phyloP scores from a whole-genome alignment of 2,113 vertebrate genomes.

The Spea bombifrons region DNA sequence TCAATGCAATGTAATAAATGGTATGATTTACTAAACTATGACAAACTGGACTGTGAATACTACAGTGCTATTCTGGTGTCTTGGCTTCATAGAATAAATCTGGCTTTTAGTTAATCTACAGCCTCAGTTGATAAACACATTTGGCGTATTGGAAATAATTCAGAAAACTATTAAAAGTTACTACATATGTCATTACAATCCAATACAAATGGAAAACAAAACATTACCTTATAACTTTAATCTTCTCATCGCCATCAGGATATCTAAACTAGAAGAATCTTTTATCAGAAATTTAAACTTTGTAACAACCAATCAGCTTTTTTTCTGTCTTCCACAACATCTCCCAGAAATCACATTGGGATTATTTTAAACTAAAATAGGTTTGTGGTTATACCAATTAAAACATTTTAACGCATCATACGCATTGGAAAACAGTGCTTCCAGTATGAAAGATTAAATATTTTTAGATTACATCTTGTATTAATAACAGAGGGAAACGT shows the following conservation, averaged over 20 bases:
- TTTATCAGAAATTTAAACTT: constrained; percentile 30
- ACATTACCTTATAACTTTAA: constrained; percentile 57
- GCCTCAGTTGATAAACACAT: no score
- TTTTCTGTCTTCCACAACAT: not conserved
- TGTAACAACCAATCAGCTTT: constrained; percentile 32
- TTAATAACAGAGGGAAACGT: constrained; percentile 7
- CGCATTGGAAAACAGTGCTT: not conserved
- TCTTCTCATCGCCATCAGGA: not conserved
- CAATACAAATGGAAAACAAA: not conserved
- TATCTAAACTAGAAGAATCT: constrained; percentile 1
- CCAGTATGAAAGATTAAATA: constrained; percentile 11
- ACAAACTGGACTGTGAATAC: no score
- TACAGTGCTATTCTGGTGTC: no score
- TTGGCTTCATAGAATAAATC: no score
- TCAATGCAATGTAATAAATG: no score
- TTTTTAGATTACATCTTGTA: constrained; percentile 16
- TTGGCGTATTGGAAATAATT: no score
- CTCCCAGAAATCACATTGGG: not conserved
- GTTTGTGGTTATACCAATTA: constrained; percentile 17
- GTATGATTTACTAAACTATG: no score
- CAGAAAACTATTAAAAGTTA: no score
- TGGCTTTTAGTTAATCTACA: no score
- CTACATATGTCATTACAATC: not conserved
- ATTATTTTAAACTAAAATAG: constrained; percentile 27
- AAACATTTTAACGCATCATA: not conserved